phyloP scores from a whole-genome alignment of 2,797 vertebrate species.

The Staurois parvus region DNA sequence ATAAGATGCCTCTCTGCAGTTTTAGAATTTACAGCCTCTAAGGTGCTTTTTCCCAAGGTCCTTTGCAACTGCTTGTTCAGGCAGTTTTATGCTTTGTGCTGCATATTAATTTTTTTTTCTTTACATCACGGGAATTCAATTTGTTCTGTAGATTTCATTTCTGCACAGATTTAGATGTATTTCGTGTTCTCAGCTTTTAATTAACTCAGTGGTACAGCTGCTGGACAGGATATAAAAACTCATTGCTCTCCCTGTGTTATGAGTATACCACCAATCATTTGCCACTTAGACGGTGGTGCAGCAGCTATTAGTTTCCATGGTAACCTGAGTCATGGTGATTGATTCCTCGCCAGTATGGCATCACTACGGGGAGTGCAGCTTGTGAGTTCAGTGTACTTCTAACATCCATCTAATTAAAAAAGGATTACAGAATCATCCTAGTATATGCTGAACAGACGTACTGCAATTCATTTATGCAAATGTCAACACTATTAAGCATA shows the following conservation, averaged over 20 bases:
- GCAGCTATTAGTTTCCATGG: conserved; percentile 91
- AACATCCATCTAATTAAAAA: conserved; percentile 98
- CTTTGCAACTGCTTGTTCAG: conserved; percentile 72
- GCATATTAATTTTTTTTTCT: conserved; percentile 83
- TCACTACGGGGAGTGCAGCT: conserved; percentile 86
- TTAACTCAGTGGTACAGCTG: conserved; percentile 91
- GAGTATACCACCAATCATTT: conserved; percentile 91
- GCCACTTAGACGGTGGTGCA: conserved; percentile 92
- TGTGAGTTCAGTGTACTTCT: conserved; percentile 80
- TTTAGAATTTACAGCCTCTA: conserved; percentile 67
- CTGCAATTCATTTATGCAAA: conserved; percentile 88
- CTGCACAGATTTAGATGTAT: conserved; percentile 94
- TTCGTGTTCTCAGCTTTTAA: conserved; percentile 95
- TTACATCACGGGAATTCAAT: conserved; percentile 88
- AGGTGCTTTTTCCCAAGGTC: conserved; percentile 71
- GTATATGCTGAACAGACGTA: conserved; percentile 90
- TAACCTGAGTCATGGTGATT: conserved; percentile 91
- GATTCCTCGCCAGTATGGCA: conserved; percentile 95
- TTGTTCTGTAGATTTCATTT: conserved; percentile 94
- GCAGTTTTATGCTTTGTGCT: conserved; percentile 76
- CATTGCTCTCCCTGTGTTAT: conserved; percentile 80
- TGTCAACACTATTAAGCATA: conserved; percentile 84
- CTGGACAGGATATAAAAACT: conserved; percentile 83
- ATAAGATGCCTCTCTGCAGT: conserved; percentile 70
- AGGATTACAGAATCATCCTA: conserved; percentile 89